phyloP scores from a whole-genome alignment of 2,797 vertebrate species.

The Pteropus rufus region DNA sequence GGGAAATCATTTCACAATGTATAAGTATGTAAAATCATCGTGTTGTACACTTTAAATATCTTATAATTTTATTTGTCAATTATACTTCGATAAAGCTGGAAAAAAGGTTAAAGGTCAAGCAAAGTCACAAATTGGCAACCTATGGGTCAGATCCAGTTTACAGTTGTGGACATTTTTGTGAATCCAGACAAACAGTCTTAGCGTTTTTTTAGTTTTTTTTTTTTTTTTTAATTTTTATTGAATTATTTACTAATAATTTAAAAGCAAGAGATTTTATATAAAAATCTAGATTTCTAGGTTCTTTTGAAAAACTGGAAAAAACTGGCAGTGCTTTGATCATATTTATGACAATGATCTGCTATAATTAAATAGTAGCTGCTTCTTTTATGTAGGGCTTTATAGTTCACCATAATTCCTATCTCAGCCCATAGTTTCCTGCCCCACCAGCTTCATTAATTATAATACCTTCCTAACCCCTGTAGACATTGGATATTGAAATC shows the following conservation, averaged over 20 bases:
- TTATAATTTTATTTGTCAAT: neutral
- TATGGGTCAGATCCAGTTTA: neutral
- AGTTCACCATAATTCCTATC: neutral
- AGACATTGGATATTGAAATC: neutral
- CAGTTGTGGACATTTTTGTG: neutral
- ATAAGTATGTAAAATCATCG: neutral
- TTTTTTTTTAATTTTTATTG: neutral
- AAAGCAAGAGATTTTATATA: neutral
- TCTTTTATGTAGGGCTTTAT: neutral
- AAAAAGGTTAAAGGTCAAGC: neutral
- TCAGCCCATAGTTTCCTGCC: neutral
- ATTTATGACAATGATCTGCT: neutral
- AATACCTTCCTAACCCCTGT: neutral
- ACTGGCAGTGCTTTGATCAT: neutral
- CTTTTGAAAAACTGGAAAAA: neutral
- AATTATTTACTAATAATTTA: neutral
- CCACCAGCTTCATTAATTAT: neutral
- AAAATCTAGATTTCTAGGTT: neutral
- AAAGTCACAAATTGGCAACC: neutral
- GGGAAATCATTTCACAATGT: neutral
- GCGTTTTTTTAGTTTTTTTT: too few species aligned
- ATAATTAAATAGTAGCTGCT: neutral
- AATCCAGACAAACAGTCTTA: neutral
- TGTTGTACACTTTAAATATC: neutral
- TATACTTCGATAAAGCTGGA: neutral